These are phyloP conservation scores for Pseudomyrmex flavicornis DNA, from an alignment of 1,140 invertebrate genomes.

Conservation along the genomic window DNA sequence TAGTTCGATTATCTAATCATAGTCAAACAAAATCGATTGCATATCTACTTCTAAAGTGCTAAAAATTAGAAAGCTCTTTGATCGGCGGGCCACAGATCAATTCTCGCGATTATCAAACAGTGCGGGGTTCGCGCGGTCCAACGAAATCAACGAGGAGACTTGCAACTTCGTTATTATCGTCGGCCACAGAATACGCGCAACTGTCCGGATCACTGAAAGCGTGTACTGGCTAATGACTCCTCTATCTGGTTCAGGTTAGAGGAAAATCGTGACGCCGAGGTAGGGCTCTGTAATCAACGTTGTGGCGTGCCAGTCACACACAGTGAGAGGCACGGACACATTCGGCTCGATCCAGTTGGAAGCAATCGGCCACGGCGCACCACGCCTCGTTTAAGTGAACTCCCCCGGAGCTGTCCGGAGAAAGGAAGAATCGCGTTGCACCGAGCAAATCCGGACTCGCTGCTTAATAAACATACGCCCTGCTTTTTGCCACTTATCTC, in stretches of 20 bases:
- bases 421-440: constrained; percentile 76
- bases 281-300: constrained; percentile 76
- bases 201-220: constrained; percentile 66
- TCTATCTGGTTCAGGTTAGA: constrained; percentile 68
- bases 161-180: constrained; percentile 60
- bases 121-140: constrained; percentile 4
- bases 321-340: constrained; percentile 79
- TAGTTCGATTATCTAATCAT: constrained; percentile 6
- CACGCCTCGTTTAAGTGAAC: constrained; percentile 77
- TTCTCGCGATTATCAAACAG: constrained; percentile 33
- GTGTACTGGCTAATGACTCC: constrained; percentile 78
- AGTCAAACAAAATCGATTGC: constrained; percentile 32
- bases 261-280: constrained; percentile 80
- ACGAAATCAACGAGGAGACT: constrained; percentile 59
- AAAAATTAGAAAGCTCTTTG: constrained; percentile 45
- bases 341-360: constrained; percentile 76
- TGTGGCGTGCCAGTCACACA: constrained; percentile 79
- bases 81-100: constrained; percentile 2
- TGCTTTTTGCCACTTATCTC: constrained; percentile 34
- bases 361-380: constrained; percentile 72
- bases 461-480: constrained; percentile 65
- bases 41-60: constrained; percentile 9
- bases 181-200: constrained; percentile 49
- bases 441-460: constrained; percentile 65
- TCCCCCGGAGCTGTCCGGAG: constrained; percentile 74